phyloP scores from a whole-genome alignment of 1,140 invertebrate genomes.

The Radopholus similis region DNA sequence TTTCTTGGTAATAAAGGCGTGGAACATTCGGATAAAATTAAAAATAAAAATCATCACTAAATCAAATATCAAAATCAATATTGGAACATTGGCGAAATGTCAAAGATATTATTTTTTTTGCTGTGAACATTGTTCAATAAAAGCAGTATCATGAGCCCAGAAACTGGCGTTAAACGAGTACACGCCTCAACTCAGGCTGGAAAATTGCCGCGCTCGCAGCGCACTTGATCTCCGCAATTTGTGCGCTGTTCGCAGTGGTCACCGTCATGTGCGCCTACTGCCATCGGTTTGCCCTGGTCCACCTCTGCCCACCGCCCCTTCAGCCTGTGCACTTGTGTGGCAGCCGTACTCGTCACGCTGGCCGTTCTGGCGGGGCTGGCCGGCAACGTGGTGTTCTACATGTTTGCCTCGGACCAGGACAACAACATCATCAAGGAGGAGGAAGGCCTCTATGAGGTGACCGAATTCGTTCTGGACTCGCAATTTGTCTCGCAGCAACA shows the following conservation, averaged over 20 bases:
- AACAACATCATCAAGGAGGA: constrained; percentile 59
- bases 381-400: constrained; percentile 49
- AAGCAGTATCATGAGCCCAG: no score
- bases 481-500: constrained; percentile 47
- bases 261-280: constrained; percentile 57
- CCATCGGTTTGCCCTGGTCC: constrained; percentile 30
- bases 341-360: constrained; percentile 46
- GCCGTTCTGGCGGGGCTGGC: constrained; percentile 40
- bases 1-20: constrained; percentile 47
- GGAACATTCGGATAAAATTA: background rate
- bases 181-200: constrained; percentile 53
- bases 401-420: constrained; percentile 55
- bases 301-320: no score
- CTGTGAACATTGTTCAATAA: no score
- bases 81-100: background rate
- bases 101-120: no score
- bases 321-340: constrained; percentile 47
- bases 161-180: no score
- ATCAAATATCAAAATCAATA: background rate
- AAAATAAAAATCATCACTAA: background rate
- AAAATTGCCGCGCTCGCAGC: constrained; percentile 57
- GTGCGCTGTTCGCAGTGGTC: constrained; percentile 37
- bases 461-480: background rate
- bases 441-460: constrained; percentile 54
- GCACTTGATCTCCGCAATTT: constrained; percentile 38